Evolutionary conservation across 2,113 vertebrate species (phyloP).

Genomic region (Chloebia gouldiae): DNA sequence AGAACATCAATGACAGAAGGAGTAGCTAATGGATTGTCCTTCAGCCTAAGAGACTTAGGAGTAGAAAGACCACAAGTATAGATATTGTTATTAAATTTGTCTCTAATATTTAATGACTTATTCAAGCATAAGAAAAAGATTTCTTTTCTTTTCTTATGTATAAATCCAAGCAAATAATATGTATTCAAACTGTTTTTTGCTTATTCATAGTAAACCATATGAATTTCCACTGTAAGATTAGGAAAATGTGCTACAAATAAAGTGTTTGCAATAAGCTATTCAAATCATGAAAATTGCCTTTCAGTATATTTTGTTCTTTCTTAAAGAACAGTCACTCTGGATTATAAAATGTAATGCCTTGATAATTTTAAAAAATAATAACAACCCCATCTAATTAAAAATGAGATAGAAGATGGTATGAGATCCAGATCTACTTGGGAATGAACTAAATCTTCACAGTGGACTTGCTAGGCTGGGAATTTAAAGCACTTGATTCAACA

Average conservation of each 20-base stretch:
- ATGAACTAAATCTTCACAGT: neutral
- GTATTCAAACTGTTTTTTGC: neutral
- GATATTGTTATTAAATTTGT: neutral
- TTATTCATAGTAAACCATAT: neutral
- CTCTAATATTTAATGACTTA: neutral
- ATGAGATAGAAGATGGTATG: fast-evolving
- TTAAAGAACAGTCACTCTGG: neutral
- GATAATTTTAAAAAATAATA: neutral
- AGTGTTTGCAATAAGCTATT: neutral
- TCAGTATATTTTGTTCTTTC: neutral
- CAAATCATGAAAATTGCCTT: neutral
- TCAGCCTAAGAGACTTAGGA: neutral
- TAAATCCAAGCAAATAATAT: neutral
- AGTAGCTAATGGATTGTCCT: neutral
- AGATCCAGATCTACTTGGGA: neutral
- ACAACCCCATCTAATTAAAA: neutral
- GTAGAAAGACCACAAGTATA: neutral
- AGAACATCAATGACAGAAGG: neutral
- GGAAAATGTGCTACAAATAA: neutral
- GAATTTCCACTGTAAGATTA: neutral
- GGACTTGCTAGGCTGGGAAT: neutral
- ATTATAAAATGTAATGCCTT: neutral
- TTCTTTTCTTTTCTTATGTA: neutral
- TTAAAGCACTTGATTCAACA: fast-evolving
- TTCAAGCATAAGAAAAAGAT: neutral